phyloP scores from a whole-genome alignment of 2,888 invertebrate genomes.

The Deilephila elpenor region DNA sequence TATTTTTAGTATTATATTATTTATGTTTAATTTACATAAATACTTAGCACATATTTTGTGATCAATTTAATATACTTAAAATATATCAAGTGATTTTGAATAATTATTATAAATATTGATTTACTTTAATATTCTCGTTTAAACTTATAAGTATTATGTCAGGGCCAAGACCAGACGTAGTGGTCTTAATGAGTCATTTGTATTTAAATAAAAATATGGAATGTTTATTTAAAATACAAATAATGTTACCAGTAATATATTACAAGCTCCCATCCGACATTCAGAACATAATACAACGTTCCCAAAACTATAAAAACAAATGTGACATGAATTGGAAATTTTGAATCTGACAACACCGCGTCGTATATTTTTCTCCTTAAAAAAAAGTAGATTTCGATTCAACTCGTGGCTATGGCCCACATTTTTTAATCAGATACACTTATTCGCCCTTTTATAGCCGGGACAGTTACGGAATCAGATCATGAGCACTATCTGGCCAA shows the following conservation, averaged over 20 bases:
- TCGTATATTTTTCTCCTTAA: constrained; percentile 35
- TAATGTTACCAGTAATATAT: background rate
- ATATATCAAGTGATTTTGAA: too few species aligned
- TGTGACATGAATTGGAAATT: constrained; percentile 38
- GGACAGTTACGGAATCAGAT: constrained; percentile 29
- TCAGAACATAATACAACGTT: constrained; percentile 14
- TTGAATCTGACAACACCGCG: constrained; percentile 28
- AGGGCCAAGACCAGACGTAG: background rate
- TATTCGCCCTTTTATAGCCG: constrained; percentile 32
- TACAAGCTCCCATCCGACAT: background rate
- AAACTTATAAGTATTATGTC: background rate
- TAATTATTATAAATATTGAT: too few species aligned
- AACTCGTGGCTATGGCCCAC: constrained; percentile 42
- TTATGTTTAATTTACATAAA: too few species aligned
- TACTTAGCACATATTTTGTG: too few species aligned
- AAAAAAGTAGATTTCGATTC: constrained; percentile 44
- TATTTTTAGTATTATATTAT: too few species aligned
- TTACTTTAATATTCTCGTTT: background rate
- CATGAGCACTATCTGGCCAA: constrained; percentile 7
- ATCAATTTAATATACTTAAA: too few species aligned
- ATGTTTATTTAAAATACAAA: background rate
- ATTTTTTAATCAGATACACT: constrained; percentile 43
- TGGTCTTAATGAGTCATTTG: too few species aligned
- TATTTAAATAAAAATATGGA: too few species aligned
- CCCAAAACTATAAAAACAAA: constrained; percentile 34